Conservation (phyloP, 2,888 invertebrate species). For the Melinaea marsaeus region DNA sequence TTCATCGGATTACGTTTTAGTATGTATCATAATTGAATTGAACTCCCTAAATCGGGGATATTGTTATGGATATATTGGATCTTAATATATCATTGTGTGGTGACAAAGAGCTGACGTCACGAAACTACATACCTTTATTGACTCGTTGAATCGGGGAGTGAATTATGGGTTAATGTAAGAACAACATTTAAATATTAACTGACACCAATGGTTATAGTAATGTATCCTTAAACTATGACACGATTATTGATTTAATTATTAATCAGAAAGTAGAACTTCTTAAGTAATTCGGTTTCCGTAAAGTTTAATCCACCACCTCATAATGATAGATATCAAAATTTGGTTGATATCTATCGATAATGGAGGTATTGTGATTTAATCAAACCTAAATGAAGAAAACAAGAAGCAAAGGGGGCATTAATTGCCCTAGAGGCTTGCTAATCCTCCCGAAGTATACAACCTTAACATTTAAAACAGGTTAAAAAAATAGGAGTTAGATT, state of each 20-base stretch:
- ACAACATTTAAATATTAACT: conserved; percentile 3
- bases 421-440: conserved; percentile 55
- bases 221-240: conserved; percentile 27
- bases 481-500: conserved; percentile 77
- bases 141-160: neutral
- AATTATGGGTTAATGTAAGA: neutral
- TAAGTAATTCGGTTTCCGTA: conserved; percentile 58
- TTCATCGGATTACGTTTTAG: conserved; percentile 28
- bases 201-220: conserved; percentile 9
- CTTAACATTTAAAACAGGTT: conserved; percentile 76
- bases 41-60: conserved; percentile 22
- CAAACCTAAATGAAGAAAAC: conserved; percentile 66
- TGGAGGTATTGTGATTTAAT: conserved; percentile 45
- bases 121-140: neutral
- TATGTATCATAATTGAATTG: conserved; percentile 7
- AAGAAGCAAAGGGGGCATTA: conserved; percentile 71
- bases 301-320: conserved; percentile 39
- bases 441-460: conserved; percentile 63
- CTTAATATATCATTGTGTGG: neutral
- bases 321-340: conserved; percentile 52
- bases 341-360: conserved; percentile 44
- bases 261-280: conserved; percentile 40
- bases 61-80: neutral
- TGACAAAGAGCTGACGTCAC: neutral
- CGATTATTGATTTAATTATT: conserved; percentile 16